phyloP scores from a whole-genome alignment of 1,140 invertebrate species.

The roundworm (Caenorhabditis elegans) region WBcel235 BX284603.4:750001-750500 shows the following conservation, averaged over 20 bases:
- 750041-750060: background rate
- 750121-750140: background rate
- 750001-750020: no score
- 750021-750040: no score
- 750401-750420: no score
- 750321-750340: no score
- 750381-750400: no score
- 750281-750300: background rate
- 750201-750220: background rate
- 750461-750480: no score
- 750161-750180: slow-evolving; percentile 21
- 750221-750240: background rate
- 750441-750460: no score
- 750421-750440: no score
- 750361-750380: no score
- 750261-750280: background rate
- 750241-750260: slow-evolving; percentile 2
- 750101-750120: background rate
- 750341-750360: no score
- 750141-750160: no score
- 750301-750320: background rate
- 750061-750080: background rate
- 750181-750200: background rate
- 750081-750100: background rate
- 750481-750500: no score